Evolutionary conservation across 2,888 invertebrate genomes (phyloP), one percentile per base, ranked within the genome.

Genomic region (Dryadula phaetusa): DNA sequence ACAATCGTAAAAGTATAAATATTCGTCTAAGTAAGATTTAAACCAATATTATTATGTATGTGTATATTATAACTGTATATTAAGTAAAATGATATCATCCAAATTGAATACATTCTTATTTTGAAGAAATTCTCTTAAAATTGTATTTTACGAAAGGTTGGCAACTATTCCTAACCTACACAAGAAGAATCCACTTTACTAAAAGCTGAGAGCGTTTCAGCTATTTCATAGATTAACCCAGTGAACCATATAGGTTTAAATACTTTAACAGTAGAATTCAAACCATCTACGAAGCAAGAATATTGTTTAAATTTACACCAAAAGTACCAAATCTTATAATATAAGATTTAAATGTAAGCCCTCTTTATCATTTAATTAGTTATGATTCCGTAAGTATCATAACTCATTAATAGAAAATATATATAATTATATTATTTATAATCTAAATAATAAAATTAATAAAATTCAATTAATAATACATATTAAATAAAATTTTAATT

Each of bases 191-290:
- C 4, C 28, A 52, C 28, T 52, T 52, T 52, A 28, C 28, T 52
- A 32, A 52, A 32, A 52, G 52, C 28, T 32, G 5, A 32, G 16
- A 52, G 52, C 52, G 28, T 52, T 28, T 52, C 28, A 52, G 52
- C 52, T 52, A 52, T 52, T 52, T 52, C 52, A 12, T 52, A 32
- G 52, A 28, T 52, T 32, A 52, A 16, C 16, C 16, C 52, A 52
- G 52, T 52, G 28, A 52, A 18, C 28, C 28, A 52, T 49, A 49
- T 52, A 52, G 28, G 16, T 28, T 52, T 52, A 28, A 52, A 52
- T 52, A 52, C 28, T 52, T 52, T 16, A 16, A 52, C 52, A 28
- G 28, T 28, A 28, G 52, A 52, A 52, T 52, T 52, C n/a, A 16
- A 52, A 16, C 28, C 10, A 52, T 52, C 16, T 18, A 12, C 28